These are phyloP conservation scores for Phlogophora meticulosa DNA, from an alignment of 2,888 invertebrate species.

Conservation along the genomic window DNA sequence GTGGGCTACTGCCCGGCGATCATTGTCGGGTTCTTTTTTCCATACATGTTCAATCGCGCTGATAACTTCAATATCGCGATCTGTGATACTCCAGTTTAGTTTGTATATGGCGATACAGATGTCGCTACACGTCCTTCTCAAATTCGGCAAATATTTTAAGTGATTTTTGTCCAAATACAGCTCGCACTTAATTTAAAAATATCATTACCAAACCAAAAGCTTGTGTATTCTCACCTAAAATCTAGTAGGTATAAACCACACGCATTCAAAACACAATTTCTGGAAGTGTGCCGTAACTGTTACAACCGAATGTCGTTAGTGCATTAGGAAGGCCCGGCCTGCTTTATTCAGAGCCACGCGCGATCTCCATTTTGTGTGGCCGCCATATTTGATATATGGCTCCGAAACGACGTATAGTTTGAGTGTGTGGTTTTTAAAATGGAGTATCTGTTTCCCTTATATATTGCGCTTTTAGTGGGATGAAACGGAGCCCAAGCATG, in stretches of 20 bases:
- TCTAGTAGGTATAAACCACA: background rate
- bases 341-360: constrained; percentile 64
- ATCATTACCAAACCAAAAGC: background rate
- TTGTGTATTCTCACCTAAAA: background rate
- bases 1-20: too few species aligned
- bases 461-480: background rate
- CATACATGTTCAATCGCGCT: too few species aligned
- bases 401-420: constrained; percentile 38
- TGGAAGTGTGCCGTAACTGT: constrained; percentile 38
- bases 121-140: too few species aligned
- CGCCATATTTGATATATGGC: constrained; percentile 65
- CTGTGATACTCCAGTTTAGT: too few species aligned
- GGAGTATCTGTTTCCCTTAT: background rate
- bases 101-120: too few species aligned
- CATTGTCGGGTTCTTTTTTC: too few species aligned
- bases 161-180: too few species aligned
- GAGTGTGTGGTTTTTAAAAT: constrained; percentile 29
- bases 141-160: too few species aligned
- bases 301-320: constrained; percentile 60
- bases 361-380: constrained; percentile 56
- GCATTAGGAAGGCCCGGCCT: constrained; percentile 50
- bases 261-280: constrained; percentile 33
- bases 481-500: too few species aligned
- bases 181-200: background rate
- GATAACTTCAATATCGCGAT: too few species aligned